Evolutionary conservation across 2,888 invertebrate species (phyloP), one percentile per base, ranked within the genome.

Genomic region (Lochmaea crataegi): DNA sequence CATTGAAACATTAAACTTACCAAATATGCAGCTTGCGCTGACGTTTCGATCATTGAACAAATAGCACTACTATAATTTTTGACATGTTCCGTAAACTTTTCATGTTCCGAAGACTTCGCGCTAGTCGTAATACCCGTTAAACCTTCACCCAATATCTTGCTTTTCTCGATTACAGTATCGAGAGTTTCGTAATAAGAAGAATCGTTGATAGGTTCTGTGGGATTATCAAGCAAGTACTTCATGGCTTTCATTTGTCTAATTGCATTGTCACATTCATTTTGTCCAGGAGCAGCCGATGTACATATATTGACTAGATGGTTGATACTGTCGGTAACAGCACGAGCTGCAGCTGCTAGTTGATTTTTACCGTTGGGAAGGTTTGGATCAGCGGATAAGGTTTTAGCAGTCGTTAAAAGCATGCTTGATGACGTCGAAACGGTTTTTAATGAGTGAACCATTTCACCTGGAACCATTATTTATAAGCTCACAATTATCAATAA

Each of bases 221-320:
- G 96, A 84, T 94, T 92, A 79, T 94, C 93, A 65, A 99, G 89
- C 75, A 97, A 88, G 1, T 94, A 93, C 22, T 93, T 90, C 86
- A 95, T 92, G 71, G 95, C 93, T 86, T 95, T 94, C 73, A 99
- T 97, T 85, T 95, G 95, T 77, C 98, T 90, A 68, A 98, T 93
- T 0, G 98, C 98, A 79, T 95, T 97, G 84, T 96, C 97, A 87
- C 99, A 99, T 84, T 99, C 98, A 85, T 95, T 96, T 88, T 98
- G 97, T 0, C 98, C 81, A 0, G 98, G 98, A 0, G 96, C 96
- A 0, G 96, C 95, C 48, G 93, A 93, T 1, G 96, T 96, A 84
- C 94, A 95, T 6, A 94, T 93, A 85, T 95, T 94, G 3, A 98
- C 94, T 75, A 98, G 88, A 80, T 94, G 91, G 85, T 98, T 98